phyloP scores from a whole-genome alignment of 2,113 vertebrate genomes.

The Psittacula cyanocephala region DNA sequence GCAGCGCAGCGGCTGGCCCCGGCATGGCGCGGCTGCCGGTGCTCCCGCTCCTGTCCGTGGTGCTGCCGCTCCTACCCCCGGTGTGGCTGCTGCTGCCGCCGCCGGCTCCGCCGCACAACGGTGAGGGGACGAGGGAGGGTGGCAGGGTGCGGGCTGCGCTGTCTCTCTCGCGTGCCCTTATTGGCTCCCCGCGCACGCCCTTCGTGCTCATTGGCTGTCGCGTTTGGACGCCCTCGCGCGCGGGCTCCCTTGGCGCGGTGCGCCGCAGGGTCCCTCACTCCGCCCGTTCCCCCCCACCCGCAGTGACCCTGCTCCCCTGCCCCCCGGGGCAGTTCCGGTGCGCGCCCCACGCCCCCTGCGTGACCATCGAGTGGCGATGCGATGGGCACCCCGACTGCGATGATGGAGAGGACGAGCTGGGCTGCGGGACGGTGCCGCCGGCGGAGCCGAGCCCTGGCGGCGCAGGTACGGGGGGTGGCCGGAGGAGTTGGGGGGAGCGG shows the following conservation, averaged over 20 bases:
- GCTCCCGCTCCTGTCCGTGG: too few relatives aligned
- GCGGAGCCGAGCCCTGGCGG: not conserved
- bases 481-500: not conserved
- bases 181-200: not conserved
- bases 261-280: too few relatives aligned
- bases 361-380: not conserved
- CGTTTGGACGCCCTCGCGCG: not conserved
- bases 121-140: not conserved
- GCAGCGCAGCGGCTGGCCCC: not conserved
- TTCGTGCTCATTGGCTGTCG: not conserved
- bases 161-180: not conserved
- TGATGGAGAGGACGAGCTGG: not conserved
- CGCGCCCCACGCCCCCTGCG: not conserved
- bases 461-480: not conserved
- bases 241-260: too few relatives aligned
- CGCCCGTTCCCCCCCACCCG: rapidly evolving
- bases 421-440: not conserved
- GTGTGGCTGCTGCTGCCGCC: too few relatives aligned
- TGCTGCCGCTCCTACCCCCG: too few relatives aligned
- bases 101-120: not conserved
- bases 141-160: too few relatives aligned
- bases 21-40: not conserved
- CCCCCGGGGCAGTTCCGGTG: not conserved
- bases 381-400: conserved; percentile 47
- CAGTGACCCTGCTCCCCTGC: not conserved